Conservation (phyloP, 2,888 invertebrate species). For the Pristionchus mayeri region DNA sequence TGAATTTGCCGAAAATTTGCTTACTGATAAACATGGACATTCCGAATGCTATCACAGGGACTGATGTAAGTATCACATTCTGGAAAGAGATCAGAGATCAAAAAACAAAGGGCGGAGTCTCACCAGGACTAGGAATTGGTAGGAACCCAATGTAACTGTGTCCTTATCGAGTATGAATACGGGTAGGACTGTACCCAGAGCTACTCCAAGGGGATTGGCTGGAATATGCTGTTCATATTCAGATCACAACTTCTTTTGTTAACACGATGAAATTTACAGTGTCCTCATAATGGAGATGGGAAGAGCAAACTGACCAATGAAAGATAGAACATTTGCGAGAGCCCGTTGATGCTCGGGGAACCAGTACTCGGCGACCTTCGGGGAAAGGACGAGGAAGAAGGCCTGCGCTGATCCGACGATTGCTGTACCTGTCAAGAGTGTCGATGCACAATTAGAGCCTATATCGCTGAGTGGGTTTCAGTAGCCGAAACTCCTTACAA, state of each 20-base stretch:
- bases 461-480: too few relatives aligned
- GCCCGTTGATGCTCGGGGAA: constrained; percentile 72
- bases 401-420: constrained; percentile 71
- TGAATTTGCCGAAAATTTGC: too few relatives aligned
- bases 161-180: constrained; percentile 58
- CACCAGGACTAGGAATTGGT: constrained; percentile 53
- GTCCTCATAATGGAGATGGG: neutral
- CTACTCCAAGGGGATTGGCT: constrained; percentile 74
- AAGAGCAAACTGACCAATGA: constrained; percentile 61
- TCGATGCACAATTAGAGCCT: too few relatives aligned
- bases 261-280: neutral
- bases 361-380: constrained; percentile 75
- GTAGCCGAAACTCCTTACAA: neutral
- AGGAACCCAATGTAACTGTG: constrained; percentile 21
- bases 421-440: constrained; percentile 61
- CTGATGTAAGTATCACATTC: constrained; percentile 11
- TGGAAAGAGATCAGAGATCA: neutral
- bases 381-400: constrained; percentile 71
- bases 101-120: too few relatives aligned
- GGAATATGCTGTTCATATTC: too few relatives aligned
- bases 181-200: constrained; percentile 69
- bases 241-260: too few relatives aligned
- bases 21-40: constrained; percentile 37
- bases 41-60: constrained; percentile 25
- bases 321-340: constrained; percentile 72